phyloP scores from a whole-genome alignment of 2,113 vertebrate genomes.

The Conger conger region DNA sequence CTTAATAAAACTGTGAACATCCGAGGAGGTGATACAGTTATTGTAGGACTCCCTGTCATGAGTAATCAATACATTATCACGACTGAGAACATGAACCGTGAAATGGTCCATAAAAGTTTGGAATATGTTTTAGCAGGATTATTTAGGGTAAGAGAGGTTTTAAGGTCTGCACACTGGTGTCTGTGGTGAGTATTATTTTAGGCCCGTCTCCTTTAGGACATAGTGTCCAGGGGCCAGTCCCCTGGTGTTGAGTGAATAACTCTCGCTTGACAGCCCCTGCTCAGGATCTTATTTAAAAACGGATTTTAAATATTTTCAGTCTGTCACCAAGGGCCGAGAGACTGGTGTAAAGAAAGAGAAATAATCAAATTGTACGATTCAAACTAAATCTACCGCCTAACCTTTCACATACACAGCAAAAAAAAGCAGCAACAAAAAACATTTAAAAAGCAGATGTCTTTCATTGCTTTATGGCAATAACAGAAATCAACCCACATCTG shows the following conservation, averaged over 20 bases:
- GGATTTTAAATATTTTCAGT: too few species aligned
- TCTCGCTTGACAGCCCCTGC: too few species aligned
- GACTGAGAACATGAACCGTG: neutral
- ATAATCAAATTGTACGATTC: neutral
- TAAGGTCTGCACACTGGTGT: neutral
- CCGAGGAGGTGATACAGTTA: too few species aligned
- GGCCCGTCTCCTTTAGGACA: too few species aligned
- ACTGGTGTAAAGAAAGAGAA: neutral
- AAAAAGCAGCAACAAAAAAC: neutral
- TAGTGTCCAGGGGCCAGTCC: too few species aligned
- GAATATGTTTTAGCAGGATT: neutral
- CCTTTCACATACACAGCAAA: neutral
- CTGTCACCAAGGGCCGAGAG: neutral
- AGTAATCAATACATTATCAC: neutral
- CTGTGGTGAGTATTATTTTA: neutral
- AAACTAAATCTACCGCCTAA: neutral
- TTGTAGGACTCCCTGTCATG: neutral
- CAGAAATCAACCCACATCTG: slow-evolving; percentile 34
- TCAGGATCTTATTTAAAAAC: too few species aligned
- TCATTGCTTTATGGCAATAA: neutral
- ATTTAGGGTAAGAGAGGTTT: neutral
- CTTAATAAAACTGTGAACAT: too few species aligned
- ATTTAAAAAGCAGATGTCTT: neutral
- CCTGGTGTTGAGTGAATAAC: too few species aligned
- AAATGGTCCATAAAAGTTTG: neutral